These are phyloP conservation scores for Steatocranus sp. DNA, from an alignment of 2,797 vertebrate species.

Conservation along the genomic window DNA sequence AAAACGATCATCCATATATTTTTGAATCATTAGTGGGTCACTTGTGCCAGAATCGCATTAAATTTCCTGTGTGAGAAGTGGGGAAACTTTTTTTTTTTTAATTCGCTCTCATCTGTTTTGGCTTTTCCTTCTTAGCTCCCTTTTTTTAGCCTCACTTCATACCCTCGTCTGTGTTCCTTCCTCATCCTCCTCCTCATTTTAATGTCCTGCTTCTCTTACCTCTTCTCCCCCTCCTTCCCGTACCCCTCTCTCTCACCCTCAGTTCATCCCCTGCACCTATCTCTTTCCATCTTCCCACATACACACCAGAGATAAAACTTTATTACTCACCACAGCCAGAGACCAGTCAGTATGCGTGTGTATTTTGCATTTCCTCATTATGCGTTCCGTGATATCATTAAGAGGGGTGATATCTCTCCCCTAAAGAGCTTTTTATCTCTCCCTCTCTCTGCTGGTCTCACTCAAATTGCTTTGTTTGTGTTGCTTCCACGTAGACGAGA, in stretches of 20 bases:
- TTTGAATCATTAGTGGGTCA: not conserved
- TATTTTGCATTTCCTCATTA: constrained; percentile 18
- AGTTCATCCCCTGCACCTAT: constrained; percentile 7
- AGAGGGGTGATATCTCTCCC: constrained; percentile 23
- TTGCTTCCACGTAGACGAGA: not conserved
- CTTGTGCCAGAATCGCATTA: not conserved
- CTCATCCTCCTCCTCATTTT: not conserved
- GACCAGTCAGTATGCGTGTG: constrained; percentile 33
- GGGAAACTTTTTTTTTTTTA: not conserved
- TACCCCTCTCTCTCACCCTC: not conserved
- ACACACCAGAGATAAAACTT: constrained; percentile 28
- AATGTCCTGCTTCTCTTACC: not conserved
- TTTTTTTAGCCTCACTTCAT: not conserved
- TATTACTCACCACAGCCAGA: constrained; percentile 49
- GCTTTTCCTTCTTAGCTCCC: not conserved
- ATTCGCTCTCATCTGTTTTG: not conserved
- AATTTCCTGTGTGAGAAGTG: not conserved
- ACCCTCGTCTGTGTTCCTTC: not conserved
- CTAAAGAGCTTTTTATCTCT: constrained; percentile 17
- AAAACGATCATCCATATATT: not conserved
- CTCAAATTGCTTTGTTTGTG: constrained; percentile 20
- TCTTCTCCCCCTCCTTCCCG: not conserved
- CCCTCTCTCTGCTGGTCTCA: constrained; percentile 2
- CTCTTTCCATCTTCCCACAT: constrained; percentile 28
- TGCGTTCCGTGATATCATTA: constrained; percentile 22